These are phyloP conservation scores for Ruditapes philippinarum DNA, from an alignment of 1,140 invertebrate genomes.

Conservation along the genomic window DNA sequence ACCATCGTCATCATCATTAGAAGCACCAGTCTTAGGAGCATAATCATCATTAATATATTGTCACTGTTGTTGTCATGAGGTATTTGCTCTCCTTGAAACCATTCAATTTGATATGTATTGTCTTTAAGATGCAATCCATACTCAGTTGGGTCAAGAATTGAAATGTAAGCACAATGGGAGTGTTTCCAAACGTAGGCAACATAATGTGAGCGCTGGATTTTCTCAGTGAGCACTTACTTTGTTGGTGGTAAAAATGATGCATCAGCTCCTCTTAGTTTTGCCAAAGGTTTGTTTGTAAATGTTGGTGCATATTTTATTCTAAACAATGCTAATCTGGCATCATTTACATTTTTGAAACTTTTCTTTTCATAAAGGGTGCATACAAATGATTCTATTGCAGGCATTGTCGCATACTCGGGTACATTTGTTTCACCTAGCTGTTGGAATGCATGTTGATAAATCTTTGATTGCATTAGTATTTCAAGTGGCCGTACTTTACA, in stretches of 20 bases:
- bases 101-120: background rate
- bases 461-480: constrained; percentile 9
- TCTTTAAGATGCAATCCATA: constrained; percentile 13
- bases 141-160: background rate
- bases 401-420: background rate
- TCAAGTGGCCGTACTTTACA: constrained; percentile 15
- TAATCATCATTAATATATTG: constrained; percentile 37
- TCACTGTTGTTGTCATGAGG: too few species aligned
- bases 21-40: constrained; percentile 49
- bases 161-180: background rate
- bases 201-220: background rate
- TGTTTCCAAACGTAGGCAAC: constrained; percentile 31
- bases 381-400: constrained; percentile 18
- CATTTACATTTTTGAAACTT: background rate
- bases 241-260: constrained; percentile 38
- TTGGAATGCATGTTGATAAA: background rate
- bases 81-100: constrained; percentile 30
- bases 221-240: constrained; percentile 2
- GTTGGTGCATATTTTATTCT: constrained; percentile 35
- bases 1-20: constrained; percentile 42
- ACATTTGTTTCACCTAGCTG: background rate
- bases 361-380: constrained; percentile 34
- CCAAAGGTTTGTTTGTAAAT: background rate
- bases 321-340: constrained; percentile 24
- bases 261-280: constrained; percentile 45